Conservation (phyloP, 2,797 vertebrate genomes). For the Psittacula derbiana region DNA sequence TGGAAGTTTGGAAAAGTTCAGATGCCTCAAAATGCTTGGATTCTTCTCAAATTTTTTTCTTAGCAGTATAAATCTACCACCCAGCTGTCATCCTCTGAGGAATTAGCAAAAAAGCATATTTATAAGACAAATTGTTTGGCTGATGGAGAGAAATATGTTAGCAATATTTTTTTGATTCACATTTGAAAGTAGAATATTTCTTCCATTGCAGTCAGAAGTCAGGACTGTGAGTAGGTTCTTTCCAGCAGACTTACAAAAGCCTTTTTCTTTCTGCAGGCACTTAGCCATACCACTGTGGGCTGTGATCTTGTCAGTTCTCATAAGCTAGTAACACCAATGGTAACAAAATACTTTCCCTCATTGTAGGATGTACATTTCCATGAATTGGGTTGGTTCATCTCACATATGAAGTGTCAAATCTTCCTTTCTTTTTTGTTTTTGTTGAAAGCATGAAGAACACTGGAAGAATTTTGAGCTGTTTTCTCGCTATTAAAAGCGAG, state of each 20-base stretch:
- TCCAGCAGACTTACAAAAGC: conserved; percentile 63
- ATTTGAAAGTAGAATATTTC: conserved; percentile 61
- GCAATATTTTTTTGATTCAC: conserved; percentile 50
- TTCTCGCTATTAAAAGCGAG: background rate
- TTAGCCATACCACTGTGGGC: conserved; percentile 33
- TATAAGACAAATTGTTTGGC: conserved; percentile 49
- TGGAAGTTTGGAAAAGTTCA: conserved; percentile 61
- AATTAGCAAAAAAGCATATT: conserved; percentile 41
- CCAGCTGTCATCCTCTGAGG: conserved; percentile 49
- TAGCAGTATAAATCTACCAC: conserved; percentile 66
- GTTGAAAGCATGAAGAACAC: background rate
- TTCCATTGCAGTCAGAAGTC: conserved; percentile 50
- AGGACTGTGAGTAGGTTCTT: conserved; percentile 28
- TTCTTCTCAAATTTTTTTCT: conserved; percentile 34
- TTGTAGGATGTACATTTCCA: conserved; percentile 59
- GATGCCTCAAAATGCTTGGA: conserved; percentile 61
- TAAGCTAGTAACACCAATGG: conserved; percentile 62
- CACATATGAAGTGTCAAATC: background rate
- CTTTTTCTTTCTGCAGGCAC: conserved; percentile 67
- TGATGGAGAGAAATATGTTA: conserved; percentile 49
- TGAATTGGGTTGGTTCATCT: conserved; percentile 60
- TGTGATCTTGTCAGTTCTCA: conserved; percentile 72
- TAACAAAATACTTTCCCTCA: conserved; percentile 65
- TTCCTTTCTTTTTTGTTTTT: background rate
- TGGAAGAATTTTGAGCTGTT: conserved; percentile 13